phyloP scores from a whole-genome alignment of 2,113 vertebrate genomes.

The Tetraodon nigroviridis region DNA sequence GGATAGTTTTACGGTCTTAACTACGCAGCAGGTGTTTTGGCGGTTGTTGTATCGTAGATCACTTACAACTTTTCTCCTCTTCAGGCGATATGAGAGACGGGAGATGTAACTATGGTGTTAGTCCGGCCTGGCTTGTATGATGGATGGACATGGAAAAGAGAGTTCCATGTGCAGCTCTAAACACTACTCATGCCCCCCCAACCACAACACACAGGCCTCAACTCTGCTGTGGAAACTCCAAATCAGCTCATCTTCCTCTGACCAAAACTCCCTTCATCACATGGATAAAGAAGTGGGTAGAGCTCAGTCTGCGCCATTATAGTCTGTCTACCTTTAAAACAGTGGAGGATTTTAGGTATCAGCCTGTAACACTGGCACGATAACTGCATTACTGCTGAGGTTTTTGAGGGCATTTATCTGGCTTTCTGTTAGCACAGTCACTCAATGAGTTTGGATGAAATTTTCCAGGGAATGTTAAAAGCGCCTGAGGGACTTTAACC shows the following conservation, averaged over 20 bases:
- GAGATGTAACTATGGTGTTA: conserved; percentile 80
- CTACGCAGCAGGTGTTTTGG: too few relatives aligned
- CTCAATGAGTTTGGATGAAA: too few relatives aligned
- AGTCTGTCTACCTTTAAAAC: not conserved
- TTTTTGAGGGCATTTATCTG: too few relatives aligned
- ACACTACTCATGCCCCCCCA: conserved; percentile 79
- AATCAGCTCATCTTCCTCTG: conserved; percentile 85
- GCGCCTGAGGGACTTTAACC: too few relatives aligned
- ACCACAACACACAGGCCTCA: conserved; percentile 79
- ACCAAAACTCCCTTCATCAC: conserved; percentile 73
- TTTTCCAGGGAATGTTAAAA: too few relatives aligned
- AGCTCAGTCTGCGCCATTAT: not conserved
- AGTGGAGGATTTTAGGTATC: not conserved
- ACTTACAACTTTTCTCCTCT: conserved; percentile 9
- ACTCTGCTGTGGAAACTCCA: conserved; percentile 90
- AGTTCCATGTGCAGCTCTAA: conserved; percentile 72
- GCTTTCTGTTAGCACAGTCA: too few relatives aligned
- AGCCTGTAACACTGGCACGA: too few relatives aligned
- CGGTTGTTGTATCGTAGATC: too few relatives aligned
- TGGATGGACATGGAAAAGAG: conserved; percentile 87
- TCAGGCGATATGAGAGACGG: conserved; percentile 85
- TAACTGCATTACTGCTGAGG: too few relatives aligned
- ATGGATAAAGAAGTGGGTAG: conserved; percentile 76
- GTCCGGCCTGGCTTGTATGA: conserved; percentile 77
- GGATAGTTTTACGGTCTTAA: too few relatives aligned